These are phyloP conservation scores for Dicentrarchus labrax DNA, from an alignment of 2,113 vertebrate genomes.

Conservation along the genomic window DNA sequence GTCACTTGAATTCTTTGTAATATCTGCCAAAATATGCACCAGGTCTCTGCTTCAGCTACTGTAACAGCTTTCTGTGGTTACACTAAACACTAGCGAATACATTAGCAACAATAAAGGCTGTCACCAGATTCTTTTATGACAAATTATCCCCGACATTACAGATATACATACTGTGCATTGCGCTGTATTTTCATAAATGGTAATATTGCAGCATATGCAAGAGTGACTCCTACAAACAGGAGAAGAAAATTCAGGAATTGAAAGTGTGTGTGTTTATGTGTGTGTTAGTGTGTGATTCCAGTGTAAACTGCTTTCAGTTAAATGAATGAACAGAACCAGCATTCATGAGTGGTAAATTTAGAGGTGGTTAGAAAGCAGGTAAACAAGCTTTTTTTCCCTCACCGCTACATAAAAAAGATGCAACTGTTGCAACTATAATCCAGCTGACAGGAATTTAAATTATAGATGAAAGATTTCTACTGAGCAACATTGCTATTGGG, in stretches of 20 bases:
- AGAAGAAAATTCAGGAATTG: neutral
- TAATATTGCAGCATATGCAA: neutral
- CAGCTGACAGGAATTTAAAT: neutral
- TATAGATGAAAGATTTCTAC: neutral
- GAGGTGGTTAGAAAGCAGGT: conserved; percentile 8
- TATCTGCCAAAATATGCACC: conserved; percentile 18
- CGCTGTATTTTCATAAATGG: neutral
- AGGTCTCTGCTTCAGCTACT: neutral
- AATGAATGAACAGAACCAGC: conserved; percentile 42
- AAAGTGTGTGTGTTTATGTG: neutral
- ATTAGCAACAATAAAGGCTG: neutral
- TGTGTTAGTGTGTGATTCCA: neutral
- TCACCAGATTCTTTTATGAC: neutral
- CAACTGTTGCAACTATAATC: neutral
- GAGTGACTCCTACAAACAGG: neutral
- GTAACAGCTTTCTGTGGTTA: neutral
- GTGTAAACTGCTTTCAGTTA: neutral
- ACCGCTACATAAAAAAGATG: neutral
- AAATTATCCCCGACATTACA: neutral
- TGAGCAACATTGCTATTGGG: neutral
- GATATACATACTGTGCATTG: neutral
- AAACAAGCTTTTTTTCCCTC: conserved; percentile 27
- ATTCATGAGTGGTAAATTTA: conserved; percentile 34
- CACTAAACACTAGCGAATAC: neutral
- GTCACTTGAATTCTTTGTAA: conserved; percentile 6